Percentiles rank a stretch among this genome's conserved stretches.
Evolutionary conservation across 2,888 invertebrate species (phyloP).

Genomic region (Aradus depressus): DNA sequence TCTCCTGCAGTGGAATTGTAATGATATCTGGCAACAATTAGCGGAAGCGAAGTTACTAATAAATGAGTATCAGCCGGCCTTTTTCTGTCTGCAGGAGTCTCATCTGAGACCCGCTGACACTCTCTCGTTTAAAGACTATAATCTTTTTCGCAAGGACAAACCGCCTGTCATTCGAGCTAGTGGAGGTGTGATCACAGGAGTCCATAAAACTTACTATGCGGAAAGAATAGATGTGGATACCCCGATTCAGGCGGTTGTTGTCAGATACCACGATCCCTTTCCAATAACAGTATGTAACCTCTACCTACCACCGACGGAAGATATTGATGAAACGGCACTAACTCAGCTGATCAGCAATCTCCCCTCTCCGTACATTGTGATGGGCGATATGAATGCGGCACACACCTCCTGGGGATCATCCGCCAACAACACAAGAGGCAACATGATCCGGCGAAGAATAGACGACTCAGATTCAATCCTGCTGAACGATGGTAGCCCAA

Average conservation of each 20-base stretch:
- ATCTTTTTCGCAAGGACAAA: too few relatives aligned
- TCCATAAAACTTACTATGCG: background rate
- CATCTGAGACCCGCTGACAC: too few relatives aligned
- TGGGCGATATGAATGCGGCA: conserved; percentile 1
- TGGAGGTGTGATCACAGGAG: background rate
- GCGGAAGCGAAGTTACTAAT: too few relatives aligned
- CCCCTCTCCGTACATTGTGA: background rate
- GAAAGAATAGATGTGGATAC: background rate
- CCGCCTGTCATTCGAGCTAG: too few relatives aligned
- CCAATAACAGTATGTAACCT: background rate
- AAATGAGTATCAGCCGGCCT: too few relatives aligned
- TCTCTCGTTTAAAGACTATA: too few relatives aligned
- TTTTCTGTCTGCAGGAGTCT: too few relatives aligned
- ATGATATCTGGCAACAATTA: too few relatives aligned
- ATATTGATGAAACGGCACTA: background rate
- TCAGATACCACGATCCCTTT: background rate
- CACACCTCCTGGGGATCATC: background rate
- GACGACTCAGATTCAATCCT: background rate
- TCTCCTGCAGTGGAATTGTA: too few relatives aligned
- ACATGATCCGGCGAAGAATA: background rate
- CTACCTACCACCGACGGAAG: background rate
- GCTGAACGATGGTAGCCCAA: background rate
- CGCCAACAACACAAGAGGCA: background rate
- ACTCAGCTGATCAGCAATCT: background rate
- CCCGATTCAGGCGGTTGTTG: background rate